A percentile compares a stretch with the other conserved stretches of the same genome.
Evolutionary conservation across 2,888 invertebrate genomes (phyloP).

Genomic region (Leptinotarsa tumamoca): DNA sequence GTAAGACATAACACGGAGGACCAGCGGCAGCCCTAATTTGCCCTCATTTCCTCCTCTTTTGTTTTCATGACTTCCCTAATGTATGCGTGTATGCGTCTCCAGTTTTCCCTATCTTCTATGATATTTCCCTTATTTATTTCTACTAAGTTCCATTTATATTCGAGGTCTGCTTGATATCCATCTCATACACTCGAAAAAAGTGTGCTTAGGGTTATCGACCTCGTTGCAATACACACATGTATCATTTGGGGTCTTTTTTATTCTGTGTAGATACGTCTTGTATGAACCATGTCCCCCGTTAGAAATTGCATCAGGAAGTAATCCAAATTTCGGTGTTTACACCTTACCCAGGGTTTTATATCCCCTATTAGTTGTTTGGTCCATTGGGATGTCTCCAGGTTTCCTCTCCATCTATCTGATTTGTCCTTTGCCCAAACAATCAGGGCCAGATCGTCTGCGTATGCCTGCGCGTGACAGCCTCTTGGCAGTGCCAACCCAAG

Average conservation of each 20-base stretch:
- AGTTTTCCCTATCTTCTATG: not conserved
- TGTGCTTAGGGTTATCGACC: not conserved
- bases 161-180: not conserved
- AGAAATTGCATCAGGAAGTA: too few relatives aligned
- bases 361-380: too few relatives aligned
- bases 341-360: too few relatives aligned
- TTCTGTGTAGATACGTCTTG: not conserved
- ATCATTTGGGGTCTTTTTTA: not conserved
- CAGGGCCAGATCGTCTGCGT: not conserved
- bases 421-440: not conserved
- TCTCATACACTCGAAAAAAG: not conserved
- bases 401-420: too few relatives aligned
- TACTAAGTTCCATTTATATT: not conserved
- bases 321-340: too few relatives aligned
- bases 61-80: not conserved
- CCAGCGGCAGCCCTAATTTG: not conserved
- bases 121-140: not conserved
- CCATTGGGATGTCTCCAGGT: too few relatives aligned
- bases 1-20: not conserved
- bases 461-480: not conserved
- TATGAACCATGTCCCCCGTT: too few relatives aligned
- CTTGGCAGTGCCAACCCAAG: not conserved
- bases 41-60: not conserved
- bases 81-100: conserved; percentile 1
- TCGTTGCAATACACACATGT: not conserved